phyloP scores from a whole-genome alignment of 2,113 vertebrate genomes.

The Eolophus roseicapilla region DNA sequence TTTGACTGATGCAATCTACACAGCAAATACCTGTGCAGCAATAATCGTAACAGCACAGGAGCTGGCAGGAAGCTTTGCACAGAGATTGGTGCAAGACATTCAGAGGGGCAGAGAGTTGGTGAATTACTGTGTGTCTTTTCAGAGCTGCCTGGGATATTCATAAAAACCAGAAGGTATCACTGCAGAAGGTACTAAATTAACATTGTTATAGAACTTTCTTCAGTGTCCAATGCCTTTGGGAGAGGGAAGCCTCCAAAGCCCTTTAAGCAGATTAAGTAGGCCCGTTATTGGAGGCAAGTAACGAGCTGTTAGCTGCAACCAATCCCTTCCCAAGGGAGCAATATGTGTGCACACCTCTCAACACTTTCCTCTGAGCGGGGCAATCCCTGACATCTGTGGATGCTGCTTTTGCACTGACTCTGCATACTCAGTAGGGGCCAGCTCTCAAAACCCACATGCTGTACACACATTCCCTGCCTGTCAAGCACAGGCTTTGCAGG shows the following conservation, averaged over 20 bases:
- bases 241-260: background rate
- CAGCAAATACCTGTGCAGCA: background rate
- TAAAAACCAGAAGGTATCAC: background rate
- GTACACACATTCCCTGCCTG: background rate
- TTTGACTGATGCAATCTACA: conserved; percentile 27
- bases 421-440: rapidly evolving
- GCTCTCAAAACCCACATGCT: rapidly evolving
- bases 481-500: background rate
- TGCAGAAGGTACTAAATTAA: background rate
- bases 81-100: background rate
- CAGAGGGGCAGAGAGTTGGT: background rate
- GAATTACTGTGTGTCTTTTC: background rate
- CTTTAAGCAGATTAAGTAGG: background rate
- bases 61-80: background rate
- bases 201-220: background rate
- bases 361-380: rapidly evolving
- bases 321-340: background rate
- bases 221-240: rapidly evolving
- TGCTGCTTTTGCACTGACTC: background rate
- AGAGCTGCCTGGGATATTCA: background rate
- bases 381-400: background rate
- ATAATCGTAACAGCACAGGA: background rate
- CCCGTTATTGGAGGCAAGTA: background rate
- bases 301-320: background rate
- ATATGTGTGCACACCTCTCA: rapidly evolving